phyloP scores from a whole-genome alignment of 2,113 vertebrate genomes.

The Gymnocephalus cernua region DNA sequence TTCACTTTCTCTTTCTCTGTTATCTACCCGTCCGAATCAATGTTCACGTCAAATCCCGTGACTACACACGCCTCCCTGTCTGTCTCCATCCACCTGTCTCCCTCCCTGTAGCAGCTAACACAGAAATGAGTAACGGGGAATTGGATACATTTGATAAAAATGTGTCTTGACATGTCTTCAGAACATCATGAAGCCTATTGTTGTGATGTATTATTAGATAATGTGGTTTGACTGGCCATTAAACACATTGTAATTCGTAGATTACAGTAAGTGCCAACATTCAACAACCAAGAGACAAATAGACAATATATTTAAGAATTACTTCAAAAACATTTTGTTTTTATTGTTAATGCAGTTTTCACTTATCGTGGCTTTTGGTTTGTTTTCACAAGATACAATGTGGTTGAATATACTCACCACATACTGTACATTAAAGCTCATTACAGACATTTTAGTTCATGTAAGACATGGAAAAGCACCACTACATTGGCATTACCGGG shows the following conservation, averaged over 20 bases:
- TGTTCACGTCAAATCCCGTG: conserved; percentile 55
- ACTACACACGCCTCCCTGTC: conserved; percentile 33
- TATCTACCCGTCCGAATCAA: conserved; percentile 44
- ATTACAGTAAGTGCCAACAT: neutral
- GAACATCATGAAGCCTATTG: neutral
- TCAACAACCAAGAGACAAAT: neutral
- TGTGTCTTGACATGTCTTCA: neutral
- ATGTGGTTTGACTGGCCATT: neutral
- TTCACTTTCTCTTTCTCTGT: conserved; percentile 31
- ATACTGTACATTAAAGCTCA: neutral
- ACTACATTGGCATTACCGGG: conserved; percentile 23
- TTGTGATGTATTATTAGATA: neutral
- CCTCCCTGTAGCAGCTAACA: neutral
- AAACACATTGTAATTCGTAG: neutral
- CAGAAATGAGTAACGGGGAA: neutral
- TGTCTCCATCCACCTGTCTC: conserved; percentile 21
- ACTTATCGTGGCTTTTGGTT: neutral
- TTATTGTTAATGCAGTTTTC: neutral
- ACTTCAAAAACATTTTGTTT: too few relatives aligned
- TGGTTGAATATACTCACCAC: conserved; percentile 12
- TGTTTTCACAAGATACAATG: neutral
- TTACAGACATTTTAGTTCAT: conserved; percentile 15
- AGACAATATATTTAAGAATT: too few relatives aligned
- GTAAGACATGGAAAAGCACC: neutral
- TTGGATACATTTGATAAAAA: neutral